Evolutionary conservation across 2,797 vertebrate genomes (phyloP).

Genomic region (Protosalanx chinensis): DNA sequence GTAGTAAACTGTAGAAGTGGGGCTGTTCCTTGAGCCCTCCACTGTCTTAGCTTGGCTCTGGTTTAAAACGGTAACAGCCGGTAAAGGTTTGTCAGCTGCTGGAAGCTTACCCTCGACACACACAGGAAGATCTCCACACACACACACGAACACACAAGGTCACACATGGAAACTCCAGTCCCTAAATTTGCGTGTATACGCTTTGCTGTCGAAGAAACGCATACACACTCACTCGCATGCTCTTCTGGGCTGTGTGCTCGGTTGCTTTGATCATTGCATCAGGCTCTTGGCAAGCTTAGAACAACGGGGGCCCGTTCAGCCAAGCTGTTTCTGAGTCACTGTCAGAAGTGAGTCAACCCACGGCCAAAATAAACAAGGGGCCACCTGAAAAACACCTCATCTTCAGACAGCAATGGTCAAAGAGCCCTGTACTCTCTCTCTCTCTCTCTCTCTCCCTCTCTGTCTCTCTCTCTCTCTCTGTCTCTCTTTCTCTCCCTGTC

Average conservation of each 20-base stretch:
- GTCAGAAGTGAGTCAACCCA: constrained; percentile 26
- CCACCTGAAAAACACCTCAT: constrained; percentile 1
- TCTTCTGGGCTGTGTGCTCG: not conserved
- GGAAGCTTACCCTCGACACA: not conserved
- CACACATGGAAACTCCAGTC: no score
- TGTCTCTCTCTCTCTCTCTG: no score
- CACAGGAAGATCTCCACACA: not conserved
- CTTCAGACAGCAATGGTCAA: constrained; percentile 31
- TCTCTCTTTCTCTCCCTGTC: no score
- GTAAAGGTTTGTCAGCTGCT: constrained; percentile 24
- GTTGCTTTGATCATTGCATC: not conserved
- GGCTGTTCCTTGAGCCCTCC: constrained; percentile 43
- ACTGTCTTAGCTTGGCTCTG: constrained; percentile 48
- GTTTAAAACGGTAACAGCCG: constrained; percentile 27
- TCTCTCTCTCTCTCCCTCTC: no score
- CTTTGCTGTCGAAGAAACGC: not conserved
- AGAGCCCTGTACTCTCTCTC: no score
- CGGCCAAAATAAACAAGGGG: constrained; percentile 9
- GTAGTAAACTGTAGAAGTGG: constrained; percentile 64
- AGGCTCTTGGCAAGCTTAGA: constrained; percentile 19
- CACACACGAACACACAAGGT: not conserved
- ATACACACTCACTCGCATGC: not conserved
- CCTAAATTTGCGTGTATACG: no score
- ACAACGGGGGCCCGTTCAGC: constrained; percentile 9
- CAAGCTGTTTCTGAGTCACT: constrained; percentile 18